phyloP scores from a whole-genome alignment of 2,888 invertebrate species.

The Napeogenes inachia region DNA sequence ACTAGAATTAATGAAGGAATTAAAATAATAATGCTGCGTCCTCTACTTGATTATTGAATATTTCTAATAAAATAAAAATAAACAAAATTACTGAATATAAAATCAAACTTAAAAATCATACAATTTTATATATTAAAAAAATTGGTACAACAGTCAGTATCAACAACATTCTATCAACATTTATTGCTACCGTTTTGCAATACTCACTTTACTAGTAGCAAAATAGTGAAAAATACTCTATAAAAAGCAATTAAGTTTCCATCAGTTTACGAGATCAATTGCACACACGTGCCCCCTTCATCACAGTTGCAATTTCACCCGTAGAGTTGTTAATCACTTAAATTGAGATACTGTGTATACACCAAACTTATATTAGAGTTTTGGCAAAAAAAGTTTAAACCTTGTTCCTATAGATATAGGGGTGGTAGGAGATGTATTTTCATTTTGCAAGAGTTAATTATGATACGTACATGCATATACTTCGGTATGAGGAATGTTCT shows the following conservation, averaged over 20 bases:
- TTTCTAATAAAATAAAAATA: too few species aligned
- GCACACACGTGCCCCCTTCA: constrained; percentile 5
- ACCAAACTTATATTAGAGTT: background rate
- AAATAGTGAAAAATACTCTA: background rate
- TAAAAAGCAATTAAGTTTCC: constrained; percentile 9
- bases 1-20: too few species aligned
- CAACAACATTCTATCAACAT: background rate
- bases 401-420: background rate
- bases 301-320: constrained; percentile 8
- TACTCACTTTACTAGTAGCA: background rate
- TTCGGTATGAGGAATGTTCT: background rate
- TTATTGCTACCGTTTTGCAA: background rate
- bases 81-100: too few species aligned
- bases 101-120: too few species aligned
- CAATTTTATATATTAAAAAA: too few species aligned
- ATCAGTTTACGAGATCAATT: constrained; percentile 4
- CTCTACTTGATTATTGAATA: too few species aligned
- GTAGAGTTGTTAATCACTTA: constrained; percentile 1
- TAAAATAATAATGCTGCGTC: too few species aligned
- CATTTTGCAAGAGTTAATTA: background rate
- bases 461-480: background rate
- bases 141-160: too few species aligned
- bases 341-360: constrained; percentile 10
- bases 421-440: background rate
- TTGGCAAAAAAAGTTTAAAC: background rate